A percentile compares a stretch with the other conserved stretches of the same genome.
Evolutionary conservation across 2,797 vertebrate genomes (phyloP).

Genomic region (Manis pentadactyla): DNA sequence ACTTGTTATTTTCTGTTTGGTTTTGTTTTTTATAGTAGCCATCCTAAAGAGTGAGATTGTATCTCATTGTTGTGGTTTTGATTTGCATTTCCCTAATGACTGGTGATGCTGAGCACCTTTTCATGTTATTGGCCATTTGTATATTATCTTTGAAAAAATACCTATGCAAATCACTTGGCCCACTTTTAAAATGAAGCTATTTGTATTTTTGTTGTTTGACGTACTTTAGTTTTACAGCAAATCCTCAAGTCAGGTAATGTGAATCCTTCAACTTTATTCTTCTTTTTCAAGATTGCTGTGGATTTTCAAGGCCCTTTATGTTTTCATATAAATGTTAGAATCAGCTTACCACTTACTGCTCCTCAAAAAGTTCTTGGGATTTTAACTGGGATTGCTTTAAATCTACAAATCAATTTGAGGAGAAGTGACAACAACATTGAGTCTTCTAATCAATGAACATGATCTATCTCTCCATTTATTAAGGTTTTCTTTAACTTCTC

Average conservation of each 20-base stretch:
- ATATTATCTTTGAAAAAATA: slow-evolving; percentile 4
- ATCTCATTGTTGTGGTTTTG: neutral
- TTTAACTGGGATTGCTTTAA: slow-evolving; percentile 24
- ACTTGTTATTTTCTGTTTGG: neutral
- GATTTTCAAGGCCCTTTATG: neutral
- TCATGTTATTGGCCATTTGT: neutral
- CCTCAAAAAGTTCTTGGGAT: neutral
- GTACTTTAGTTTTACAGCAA: neutral
- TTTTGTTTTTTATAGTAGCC: neutral
- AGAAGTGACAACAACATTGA: neutral
- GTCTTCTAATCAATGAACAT: neutral
- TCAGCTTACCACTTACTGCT: neutral
- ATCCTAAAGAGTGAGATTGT: neutral
- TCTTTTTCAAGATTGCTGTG: slow-evolving; percentile 45
- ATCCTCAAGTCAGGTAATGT: neutral
- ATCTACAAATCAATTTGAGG: slow-evolving; percentile 17
- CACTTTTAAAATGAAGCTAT: neutral
- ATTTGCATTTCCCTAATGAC: neutral
- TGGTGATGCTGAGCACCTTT: neutral
- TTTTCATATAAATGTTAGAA: slow-evolving; percentile 19
- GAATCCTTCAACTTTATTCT: neutral
- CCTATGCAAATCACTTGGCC: neutral
- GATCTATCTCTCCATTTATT: neutral
- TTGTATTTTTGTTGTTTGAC: neutral
- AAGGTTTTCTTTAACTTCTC: slow-evolving; percentile 11